These are phyloP conservation scores for Parapsyche elsis DNA, from an alignment of 1,140 invertebrate species.

Conservation along the genomic window DNA sequence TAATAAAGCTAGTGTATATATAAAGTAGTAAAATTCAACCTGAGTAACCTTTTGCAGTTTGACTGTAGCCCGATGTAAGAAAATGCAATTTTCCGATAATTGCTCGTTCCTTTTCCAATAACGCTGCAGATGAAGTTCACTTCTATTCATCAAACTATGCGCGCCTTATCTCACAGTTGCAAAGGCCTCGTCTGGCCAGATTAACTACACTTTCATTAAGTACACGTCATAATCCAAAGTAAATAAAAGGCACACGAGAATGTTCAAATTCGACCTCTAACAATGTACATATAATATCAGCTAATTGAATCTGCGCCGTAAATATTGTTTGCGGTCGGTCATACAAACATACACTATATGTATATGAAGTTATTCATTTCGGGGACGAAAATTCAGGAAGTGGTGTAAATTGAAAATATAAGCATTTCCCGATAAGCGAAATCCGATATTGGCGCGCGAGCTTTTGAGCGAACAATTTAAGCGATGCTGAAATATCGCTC, in stretches of 20 bases:
- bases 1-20: not conserved
- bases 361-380: not conserved
- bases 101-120: constrained; percentile 40
- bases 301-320: not conserved
- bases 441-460: not conserved
- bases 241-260: too few species aligned
- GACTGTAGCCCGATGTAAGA: too few species aligned
- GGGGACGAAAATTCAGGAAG: not conserved
- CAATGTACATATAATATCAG: not conserved
- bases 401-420: constrained; percentile 1
- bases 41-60: too few species aligned
- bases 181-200: not conserved
- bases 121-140: constrained; percentile 41
- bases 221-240: too few species aligned
- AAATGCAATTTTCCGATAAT: constrained; percentile 44
- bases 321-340: too few species aligned
- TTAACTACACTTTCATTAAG: too few species aligned
- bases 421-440: constrained; percentile 3
- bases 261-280: too few species aligned
- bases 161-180: constrained; percentile 27
- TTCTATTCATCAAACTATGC: constrained; percentile 34
- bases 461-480: not conserved
- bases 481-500: constrained; percentile 33
- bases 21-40: too few species aligned
- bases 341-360: not conserved